Percentiles rank a stretch among this genome's conserved stretches.
These are phyloP conservation scores for Neodiprion pinetum DNA, from an alignment of 1,140 invertebrate species.

Conservation along the genomic window DNA sequence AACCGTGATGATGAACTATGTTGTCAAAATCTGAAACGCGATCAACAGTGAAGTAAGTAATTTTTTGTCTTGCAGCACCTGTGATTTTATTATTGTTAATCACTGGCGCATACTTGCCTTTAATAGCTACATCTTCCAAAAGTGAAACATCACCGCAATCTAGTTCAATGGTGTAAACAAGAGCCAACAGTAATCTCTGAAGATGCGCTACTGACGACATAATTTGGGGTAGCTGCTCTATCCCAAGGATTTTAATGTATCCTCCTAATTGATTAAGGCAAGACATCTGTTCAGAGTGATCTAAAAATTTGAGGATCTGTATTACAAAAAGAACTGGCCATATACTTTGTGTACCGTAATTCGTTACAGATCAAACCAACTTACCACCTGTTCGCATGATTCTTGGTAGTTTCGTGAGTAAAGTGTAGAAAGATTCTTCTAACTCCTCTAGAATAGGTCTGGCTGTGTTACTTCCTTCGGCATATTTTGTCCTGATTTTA, in stretches of 20 bases:
- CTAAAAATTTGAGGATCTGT: slow-evolving; percentile 42
- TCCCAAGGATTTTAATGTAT: slow-evolving; percentile 66
- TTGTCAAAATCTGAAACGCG: slow-evolving; percentile 50
- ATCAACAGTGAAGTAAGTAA: slow-evolving; percentile 13
- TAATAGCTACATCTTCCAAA: slow-evolving; percentile 62
- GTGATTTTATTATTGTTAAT: slow-evolving; percentile 22
- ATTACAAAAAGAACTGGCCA: slow-evolving; percentile 12
- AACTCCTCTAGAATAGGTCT: slow-evolving; percentile 61
- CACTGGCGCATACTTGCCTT: slow-evolving; percentile 49
- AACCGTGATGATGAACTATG: slow-evolving; percentile 25
- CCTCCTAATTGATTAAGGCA: slow-evolving; percentile 67
- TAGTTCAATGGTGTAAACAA: slow-evolving; percentile 64
- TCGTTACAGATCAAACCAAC: slow-evolving; percentile 20
- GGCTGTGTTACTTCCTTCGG: slow-evolving; percentile 39
- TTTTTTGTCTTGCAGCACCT: slow-evolving; percentile 1
- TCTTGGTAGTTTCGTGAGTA: slow-evolving; percentile 65
- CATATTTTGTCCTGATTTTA: slow-evolving; percentile 50
- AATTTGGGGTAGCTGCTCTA: slow-evolving; percentile 61
- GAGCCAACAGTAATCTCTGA: slow-evolving; percentile 60
- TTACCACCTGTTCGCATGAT: slow-evolving; percentile 68
- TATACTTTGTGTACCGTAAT: slow-evolving; percentile 14
- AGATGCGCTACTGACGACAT: slow-evolving; percentile 62
- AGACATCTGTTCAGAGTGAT: slow-evolving; percentile 64
- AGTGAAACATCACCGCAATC: slow-evolving; percentile 61
- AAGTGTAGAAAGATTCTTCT: slow-evolving; percentile 66